Base-by-base conservation (phyloP, 2,888 invertebrate genomes). In the Rhingia rostrata region DNA sequence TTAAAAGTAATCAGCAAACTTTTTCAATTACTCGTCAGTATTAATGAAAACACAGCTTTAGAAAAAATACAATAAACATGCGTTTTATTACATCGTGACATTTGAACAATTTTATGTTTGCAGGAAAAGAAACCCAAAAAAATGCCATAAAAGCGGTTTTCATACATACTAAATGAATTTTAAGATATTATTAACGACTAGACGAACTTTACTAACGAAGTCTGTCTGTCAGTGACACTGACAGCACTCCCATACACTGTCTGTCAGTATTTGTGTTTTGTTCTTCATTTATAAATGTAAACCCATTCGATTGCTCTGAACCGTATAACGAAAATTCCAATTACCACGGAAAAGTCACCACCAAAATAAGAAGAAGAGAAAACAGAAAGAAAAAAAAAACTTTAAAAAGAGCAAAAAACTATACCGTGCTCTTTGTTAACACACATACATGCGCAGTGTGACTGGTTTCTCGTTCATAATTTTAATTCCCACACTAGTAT, bases 361-460 rank as follows among this genome's bases (percentile, higher is more conserved):
- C 43, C 61, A 66, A 39, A 56, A n/a, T n/a, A n/a, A 39, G 41
- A 61, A 54, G 37, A 49, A 49, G 56, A 70, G 70, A 70, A 49
- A 32, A 39, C 30, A 32, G 35, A 35, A 39, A 12, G n/a, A 12
- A 74, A 74, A 74, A 80, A 61, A 14, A 64, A n/a, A 60, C 67
- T 37, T 61, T 60, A 41, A 32, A 2, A 35, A 54, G 66, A 54
- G 35, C 22, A 2, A 1, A 49, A 69, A 6, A 39, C 41, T 9
- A 4, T 4, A 6, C 30, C 10, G 9, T 32, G 49, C 73, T 79
- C 73, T 83, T 83, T 56, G 73, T 73, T 69, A 69, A 79, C 73
- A 83, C 83, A 69, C 45, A 83, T 69, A 83, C 83, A 51, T 79
- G 78, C 79, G 83, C 83, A 79, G 58, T 72, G 43, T 30, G 53